Evolutionary conservation across 2,888 invertebrate species (phyloP).

Genomic region (Drosophila engyochracea): DNA sequence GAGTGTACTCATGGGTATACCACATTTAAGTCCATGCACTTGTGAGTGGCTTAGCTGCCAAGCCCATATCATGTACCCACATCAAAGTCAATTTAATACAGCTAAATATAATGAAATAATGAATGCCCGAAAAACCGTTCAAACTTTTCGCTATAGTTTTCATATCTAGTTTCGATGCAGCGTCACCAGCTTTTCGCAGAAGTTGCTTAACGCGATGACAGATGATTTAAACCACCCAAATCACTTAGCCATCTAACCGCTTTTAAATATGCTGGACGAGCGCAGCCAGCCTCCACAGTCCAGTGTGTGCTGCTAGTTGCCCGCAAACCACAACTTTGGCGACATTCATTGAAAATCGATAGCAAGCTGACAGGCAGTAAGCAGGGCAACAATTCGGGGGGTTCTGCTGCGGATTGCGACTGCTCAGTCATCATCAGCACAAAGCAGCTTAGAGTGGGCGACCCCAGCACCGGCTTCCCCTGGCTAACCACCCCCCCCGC

Average conservation of each 20-base stretch:
- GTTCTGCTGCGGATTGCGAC: not conserved
- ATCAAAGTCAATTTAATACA: not conserved
- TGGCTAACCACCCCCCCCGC: not conserved
- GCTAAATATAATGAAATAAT: not conserved
- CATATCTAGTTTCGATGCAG: not conserved
- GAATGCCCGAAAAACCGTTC: slow-evolving; percentile 20
- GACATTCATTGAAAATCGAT: slow-evolving; percentile 67
- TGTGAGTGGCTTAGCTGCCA: not conserved
- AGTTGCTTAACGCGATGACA: slow-evolving; percentile 22
- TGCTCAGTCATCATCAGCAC: slow-evolving; percentile 52
- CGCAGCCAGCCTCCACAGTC: slow-evolving; percentile 18
- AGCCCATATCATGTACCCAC: not conserved
- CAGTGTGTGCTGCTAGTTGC: not conserved
- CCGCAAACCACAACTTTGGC: slow-evolving; percentile 3
- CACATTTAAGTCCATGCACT: not conserved
- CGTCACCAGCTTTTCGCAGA: not conserved
- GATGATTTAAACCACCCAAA: slow-evolving; percentile 37
- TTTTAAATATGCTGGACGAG: slow-evolving; percentile 7
- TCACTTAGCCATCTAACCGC: slow-evolving; percentile 11
- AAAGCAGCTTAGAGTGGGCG: slow-evolving; percentile 45
- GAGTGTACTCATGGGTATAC: not conserved
- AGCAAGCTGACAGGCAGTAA: slow-evolving; percentile 25
- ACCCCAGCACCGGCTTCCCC: not conserved
- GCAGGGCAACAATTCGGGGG: not conserved
- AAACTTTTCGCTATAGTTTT: slow-evolving; percentile 3